These are phyloP conservation scores for Tachyglossus aculeatus DNA, from an alignment of 2,797 vertebrate species.

Conservation along the genomic window DNA sequence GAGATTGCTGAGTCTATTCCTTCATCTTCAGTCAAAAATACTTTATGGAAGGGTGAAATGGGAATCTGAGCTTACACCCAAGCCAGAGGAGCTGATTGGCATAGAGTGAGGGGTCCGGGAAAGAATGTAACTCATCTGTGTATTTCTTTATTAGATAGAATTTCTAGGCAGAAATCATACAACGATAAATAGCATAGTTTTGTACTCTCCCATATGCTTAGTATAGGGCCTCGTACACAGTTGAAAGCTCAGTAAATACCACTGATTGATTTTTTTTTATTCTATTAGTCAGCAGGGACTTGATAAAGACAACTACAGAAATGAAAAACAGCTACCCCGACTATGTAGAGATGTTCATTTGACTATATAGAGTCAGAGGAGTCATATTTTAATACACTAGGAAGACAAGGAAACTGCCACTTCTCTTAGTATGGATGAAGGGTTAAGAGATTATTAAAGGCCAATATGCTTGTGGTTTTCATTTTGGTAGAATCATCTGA, in stretches of 20 bases:
- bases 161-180: no score
- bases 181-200: no score
- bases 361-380: not conserved
- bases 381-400: constrained; percentile 1
- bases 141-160: no score
- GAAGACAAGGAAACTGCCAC: not conserved
- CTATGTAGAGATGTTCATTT: constrained; percentile 14
- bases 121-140: no score
- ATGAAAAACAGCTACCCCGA: not conserved
- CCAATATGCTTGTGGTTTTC: constrained; percentile 36
- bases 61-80: not conserved
- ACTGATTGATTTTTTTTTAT: no score
- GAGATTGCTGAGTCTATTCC: not conserved
- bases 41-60: not conserved
- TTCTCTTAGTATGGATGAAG: constrained; percentile 20
- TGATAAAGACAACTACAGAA: constrained; percentile 18
- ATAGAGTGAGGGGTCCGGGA: no score
- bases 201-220: no score
- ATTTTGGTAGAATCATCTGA: constrained; percentile 30
- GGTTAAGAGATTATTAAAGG: constrained; percentile 6
- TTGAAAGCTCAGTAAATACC: no score
- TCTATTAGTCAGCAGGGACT: not conserved
- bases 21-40: not conserved
- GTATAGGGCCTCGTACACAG: no score
- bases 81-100: not conserved